Evolutionary conservation across 2,888 invertebrate species (phyloP).

Genomic region (Lasioglossum villosulum): DNA sequence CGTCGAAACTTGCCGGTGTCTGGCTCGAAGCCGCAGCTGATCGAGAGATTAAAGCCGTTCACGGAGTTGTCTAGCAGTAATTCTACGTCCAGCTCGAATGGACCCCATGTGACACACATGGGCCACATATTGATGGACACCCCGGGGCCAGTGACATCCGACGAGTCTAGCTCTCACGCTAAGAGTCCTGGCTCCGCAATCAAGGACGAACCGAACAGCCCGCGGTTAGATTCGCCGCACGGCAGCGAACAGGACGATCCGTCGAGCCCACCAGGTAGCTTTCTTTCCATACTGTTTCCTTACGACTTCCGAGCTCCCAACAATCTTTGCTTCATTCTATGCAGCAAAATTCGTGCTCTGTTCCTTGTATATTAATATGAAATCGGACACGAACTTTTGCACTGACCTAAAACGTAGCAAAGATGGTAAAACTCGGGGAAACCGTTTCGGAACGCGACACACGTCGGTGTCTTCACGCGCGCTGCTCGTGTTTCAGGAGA

Average conservation of each 20-base stretch:
- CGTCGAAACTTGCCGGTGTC: slow-evolving; percentile 97
- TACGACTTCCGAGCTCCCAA: neutral
- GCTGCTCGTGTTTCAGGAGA: slow-evolving; percentile 85
- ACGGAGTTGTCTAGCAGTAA: slow-evolving; percentile 82
- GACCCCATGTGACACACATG: slow-evolving; percentile 83
- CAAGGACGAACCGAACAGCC: slow-evolving; percentile 82
- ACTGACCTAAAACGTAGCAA: neutral
- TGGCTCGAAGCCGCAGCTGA: slow-evolving; percentile 97
- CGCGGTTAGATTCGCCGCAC: slow-evolving; percentile 81
- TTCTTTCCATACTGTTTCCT: neutral
- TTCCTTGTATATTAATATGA: no score
- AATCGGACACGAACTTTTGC: neutral
- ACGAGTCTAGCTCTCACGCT: slow-evolving; percentile 80
- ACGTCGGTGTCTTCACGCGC: slow-evolving; percentile 63
- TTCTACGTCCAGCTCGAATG: slow-evolving; percentile 78
- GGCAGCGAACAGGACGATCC: slow-evolving; percentile 85
- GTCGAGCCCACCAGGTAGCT: slow-evolving; percentile 84
- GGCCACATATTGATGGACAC: slow-evolving; percentile 85
- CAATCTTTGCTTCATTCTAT: neutral
- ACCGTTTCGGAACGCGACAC: slow-evolving; percentile 38
- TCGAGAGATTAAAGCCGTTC: slow-evolving; percentile 94
- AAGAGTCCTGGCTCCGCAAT: slow-evolving; percentile 80
- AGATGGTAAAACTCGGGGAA: slow-evolving; percentile 2
- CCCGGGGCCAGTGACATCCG: slow-evolving; percentile 80
- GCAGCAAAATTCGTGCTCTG: neutral